Conservation (phyloP, 1,140 invertebrate species). For the Hormaphis cornu region DNA sequence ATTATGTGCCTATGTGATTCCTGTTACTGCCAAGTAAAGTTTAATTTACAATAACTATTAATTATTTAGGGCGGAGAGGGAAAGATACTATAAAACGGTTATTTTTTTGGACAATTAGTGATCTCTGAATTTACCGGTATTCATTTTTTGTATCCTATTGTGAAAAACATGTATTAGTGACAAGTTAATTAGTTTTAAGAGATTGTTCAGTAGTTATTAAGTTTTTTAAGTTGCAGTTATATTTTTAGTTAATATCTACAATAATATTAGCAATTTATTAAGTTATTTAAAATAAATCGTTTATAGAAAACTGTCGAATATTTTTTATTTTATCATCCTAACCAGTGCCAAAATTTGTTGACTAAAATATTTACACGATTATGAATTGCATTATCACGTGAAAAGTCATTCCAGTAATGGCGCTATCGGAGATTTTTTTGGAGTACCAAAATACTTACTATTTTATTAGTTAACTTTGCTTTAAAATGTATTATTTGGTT, state of each 20-base stretch:
- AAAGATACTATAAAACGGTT: slow-evolving; percentile 10
- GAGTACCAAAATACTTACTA: too few species aligned
- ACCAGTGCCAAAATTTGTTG: too few species aligned
- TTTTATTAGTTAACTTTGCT: too few species aligned
- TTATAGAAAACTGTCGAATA: not conserved
- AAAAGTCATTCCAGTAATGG: too few species aligned
- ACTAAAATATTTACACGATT: too few species aligned
- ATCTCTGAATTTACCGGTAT: slow-evolving; percentile 28
- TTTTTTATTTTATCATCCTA: not conserved
- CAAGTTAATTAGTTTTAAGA: slow-evolving; percentile 29
- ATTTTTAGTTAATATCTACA: slow-evolving; percentile 22
- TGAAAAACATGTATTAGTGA: slow-evolving; percentile 15
- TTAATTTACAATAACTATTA: not conserved
- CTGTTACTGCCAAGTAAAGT: slow-evolving; percentile 5
- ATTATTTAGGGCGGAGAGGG: not conserved
- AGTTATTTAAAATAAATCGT: slow-evolving; percentile 19
- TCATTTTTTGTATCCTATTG: slow-evolving; percentile 31
- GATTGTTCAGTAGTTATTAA: slow-evolving; percentile 28
- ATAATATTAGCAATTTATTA: slow-evolving; percentile 7
- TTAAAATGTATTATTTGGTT: too few species aligned
- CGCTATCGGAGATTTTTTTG: too few species aligned
- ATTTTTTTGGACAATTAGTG: slow-evolving; percentile 24
- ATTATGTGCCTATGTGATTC: not conserved
- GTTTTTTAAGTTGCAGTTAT: slow-evolving; percentile 29
- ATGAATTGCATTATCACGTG: too few species aligned